phyloP scores from a whole-genome alignment of 2,113 vertebrate species.

The Sula dactylatra region DNA sequence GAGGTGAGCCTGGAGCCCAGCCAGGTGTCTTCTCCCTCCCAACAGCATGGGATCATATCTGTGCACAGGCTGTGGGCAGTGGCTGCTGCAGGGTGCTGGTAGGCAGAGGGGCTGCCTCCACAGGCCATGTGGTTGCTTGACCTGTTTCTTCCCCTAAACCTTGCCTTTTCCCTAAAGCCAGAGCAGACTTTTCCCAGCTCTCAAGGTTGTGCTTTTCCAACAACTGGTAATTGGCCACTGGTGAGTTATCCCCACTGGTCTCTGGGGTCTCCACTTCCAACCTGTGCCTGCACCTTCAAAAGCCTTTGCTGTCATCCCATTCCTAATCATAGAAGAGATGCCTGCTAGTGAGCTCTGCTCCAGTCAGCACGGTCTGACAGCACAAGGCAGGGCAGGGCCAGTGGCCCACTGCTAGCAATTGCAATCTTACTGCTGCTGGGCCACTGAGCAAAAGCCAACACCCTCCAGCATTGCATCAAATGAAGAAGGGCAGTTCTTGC shows the following conservation, averaged over 20 bases:
- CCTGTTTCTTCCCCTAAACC: background rate
- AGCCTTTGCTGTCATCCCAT: background rate
- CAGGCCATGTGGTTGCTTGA: rapidly evolving
- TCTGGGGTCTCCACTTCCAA: background rate
- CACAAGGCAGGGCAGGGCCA: background rate
- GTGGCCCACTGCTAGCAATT: background rate
- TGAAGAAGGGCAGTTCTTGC: background rate
- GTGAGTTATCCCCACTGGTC: background rate
- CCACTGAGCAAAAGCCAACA: too few species aligned
- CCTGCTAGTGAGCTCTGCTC: background rate
- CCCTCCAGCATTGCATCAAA: background rate
- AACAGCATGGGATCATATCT: rapidly evolving
- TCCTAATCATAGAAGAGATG: background rate
- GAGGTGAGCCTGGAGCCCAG: background rate
- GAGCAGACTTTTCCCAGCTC: background rate
- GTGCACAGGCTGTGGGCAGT: background rate
- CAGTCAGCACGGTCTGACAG: rapidly evolving
- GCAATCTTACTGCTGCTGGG: background rate
- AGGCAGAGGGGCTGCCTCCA: background rate
- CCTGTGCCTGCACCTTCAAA: background rate
- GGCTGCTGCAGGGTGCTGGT: background rate
- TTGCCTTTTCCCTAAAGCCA: background rate
- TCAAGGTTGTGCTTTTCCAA: background rate
- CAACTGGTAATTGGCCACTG: rapidly evolving
- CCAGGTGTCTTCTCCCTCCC: background rate